These are phyloP conservation scores for Lasioglossum albipes DNA, from an alignment of 1,140 invertebrate species.

Conservation along the genomic window DNA sequence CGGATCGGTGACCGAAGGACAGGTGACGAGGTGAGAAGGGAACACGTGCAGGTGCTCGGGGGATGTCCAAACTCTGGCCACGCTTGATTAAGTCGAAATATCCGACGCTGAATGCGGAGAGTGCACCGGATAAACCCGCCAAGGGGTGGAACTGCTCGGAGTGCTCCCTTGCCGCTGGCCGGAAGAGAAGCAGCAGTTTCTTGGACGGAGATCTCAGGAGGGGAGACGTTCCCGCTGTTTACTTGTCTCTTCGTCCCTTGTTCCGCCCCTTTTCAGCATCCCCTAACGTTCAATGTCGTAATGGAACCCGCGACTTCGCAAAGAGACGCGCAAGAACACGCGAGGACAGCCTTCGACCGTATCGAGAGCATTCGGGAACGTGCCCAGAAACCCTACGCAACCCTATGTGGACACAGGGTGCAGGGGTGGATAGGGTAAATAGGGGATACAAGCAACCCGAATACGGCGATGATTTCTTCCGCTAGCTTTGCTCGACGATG, in stretches of 20 bases:
- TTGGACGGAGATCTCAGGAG: conserved; percentile 2
- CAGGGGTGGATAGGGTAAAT: conserved; percentile 16
- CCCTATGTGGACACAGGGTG: neutral
- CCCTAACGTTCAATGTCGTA: neutral
- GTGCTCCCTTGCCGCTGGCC: neutral
- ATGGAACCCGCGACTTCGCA: neutral
- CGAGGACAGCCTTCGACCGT: neutral
- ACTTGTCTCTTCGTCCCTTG: conserved; percentile 27
- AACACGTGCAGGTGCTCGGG: too few relatives aligned
- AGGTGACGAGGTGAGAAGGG: neutral
- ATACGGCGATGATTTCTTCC: neutral
- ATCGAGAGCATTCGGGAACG: neutral
- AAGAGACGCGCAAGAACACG: too few relatives aligned
- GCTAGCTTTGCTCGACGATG: neutral
- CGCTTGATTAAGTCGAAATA: conserved; percentile 71
- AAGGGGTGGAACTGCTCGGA: neutral
- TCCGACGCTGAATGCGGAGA: conserved; percentile 46
- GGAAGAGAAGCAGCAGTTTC: conserved; percentile 22
- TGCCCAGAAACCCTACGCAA: too few relatives aligned
- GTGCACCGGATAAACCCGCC: neutral
- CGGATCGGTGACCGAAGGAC: too few relatives aligned
- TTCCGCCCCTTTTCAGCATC: neutral
- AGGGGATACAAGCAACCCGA: neutral
- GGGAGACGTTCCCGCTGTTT: conserved; percentile 38
- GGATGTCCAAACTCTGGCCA: neutral